These are phyloP conservation scores for Scylla paramamosain DNA, from an alignment of 1,140 invertebrate species.

Conservation along the genomic window DNA sequence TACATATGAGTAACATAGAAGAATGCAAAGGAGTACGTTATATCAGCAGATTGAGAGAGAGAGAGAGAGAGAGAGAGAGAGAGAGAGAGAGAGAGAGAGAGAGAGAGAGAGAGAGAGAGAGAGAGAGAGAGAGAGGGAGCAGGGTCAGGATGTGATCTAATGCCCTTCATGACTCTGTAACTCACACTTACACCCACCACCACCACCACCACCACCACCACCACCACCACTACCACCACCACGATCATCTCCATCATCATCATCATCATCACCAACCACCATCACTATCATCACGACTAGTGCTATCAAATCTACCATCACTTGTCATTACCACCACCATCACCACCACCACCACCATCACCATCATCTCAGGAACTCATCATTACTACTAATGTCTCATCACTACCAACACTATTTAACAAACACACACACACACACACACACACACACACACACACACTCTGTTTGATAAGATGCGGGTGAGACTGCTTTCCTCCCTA, in stretches of 20 bases:
- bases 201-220: not conserved
- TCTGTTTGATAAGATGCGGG: not conserved
- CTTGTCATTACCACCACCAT: not conserved
- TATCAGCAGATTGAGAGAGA: not conserved
- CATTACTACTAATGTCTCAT: not conserved
- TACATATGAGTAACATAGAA: too few relatives aligned
- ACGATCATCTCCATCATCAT: not conserved
- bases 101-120: not conserved
- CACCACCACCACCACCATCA: not conserved
- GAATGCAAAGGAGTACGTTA: too few relatives aligned
- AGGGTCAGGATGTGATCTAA: not conserved
- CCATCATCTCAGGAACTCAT: not conserved
- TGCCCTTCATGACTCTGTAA: conserved; percentile 17
- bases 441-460: conserved; percentile 52
- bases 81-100: not conserved
- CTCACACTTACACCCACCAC: not conserved
- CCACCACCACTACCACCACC: not conserved
- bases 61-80: not conserved
- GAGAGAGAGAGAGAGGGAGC: not conserved
- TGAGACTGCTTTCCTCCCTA: not conserved
- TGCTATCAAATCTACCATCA: too few relatives aligned
- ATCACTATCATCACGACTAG: not conserved
- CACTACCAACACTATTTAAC: not conserved
- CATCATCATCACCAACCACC: not conserved
- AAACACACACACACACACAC: conserved; percentile 49